Evolutionary conservation across 1,140 invertebrate species (phyloP).

Genomic region (Xylocopa sonorina): DNA sequence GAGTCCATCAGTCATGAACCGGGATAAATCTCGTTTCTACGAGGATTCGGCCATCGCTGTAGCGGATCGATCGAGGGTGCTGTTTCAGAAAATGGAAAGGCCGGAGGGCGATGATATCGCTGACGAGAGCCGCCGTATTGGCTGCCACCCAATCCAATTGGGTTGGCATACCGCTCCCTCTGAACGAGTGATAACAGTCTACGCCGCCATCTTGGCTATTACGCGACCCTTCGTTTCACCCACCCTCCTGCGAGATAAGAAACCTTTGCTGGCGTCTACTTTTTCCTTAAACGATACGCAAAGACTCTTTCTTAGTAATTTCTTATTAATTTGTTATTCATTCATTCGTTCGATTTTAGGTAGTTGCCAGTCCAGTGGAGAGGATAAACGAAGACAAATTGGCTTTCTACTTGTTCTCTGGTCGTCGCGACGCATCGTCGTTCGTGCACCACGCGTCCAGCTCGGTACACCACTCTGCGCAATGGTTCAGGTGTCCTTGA

Average conservation of each 20-base stretch:
- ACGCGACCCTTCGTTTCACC: slow-evolving; percentile 55
- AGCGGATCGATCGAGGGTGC: slow-evolving; percentile 34
- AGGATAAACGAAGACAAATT: too few species aligned
- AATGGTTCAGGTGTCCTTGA: slow-evolving; percentile 64
- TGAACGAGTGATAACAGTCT: slow-evolving; percentile 69
- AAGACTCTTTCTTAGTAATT: too few species aligned
- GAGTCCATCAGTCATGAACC: too few species aligned
- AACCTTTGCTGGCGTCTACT: neutral
- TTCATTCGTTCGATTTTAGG: too few species aligned
- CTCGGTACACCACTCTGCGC: neutral
- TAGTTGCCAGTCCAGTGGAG: too few species aligned
- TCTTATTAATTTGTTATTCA: too few species aligned
- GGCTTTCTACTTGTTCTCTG: too few species aligned
- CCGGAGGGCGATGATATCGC: slow-evolving; percentile 76
- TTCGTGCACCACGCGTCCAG: neutral
- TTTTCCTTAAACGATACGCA: neutral
- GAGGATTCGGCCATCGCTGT: slow-evolving; percentile 13
- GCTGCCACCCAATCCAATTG: slow-evolving; percentile 78
- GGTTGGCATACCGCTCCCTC: slow-evolving; percentile 59
- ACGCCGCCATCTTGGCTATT: slow-evolving; percentile 76
- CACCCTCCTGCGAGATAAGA: slow-evolving; percentile 42
- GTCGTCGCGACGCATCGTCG: too few species aligned
- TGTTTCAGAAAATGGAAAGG: slow-evolving; percentile 43
- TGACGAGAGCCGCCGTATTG: slow-evolving; percentile 80
- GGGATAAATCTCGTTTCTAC: too few species aligned